Evolutionary conservation across 2,113 vertebrate species (phyloP), one percentile per base, ranked within the genome.

Genomic region (Callipepla squamata): DNA sequence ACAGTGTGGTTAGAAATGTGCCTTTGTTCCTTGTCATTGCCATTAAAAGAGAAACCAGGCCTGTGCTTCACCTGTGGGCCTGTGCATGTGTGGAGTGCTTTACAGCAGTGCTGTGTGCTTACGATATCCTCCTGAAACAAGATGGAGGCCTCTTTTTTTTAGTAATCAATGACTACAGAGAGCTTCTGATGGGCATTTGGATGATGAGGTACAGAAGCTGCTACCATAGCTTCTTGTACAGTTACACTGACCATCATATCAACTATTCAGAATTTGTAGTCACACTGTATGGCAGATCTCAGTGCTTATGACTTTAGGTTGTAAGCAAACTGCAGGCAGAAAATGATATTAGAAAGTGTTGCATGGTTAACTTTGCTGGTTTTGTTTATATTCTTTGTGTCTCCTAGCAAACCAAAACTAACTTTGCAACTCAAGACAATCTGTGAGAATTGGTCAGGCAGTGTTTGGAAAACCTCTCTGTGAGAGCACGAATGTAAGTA

Each of bases 21-120:
- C 32, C 82, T 76, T 61, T 55, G 22, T 53, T 58, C 6, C 34
- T 77, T 55, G 9, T 6, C 44, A 53, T 38, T 79, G 4, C 53
- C 7, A 36, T 8, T 83, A 48, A 76, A 80, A 40, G 45, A 28
- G 14, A 77, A 48, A 55, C 5, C 30, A 19, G 21, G 25, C 45
- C 7, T 62, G 8, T 25, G 69, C 78, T 69, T 36, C 3, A 1
- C 6, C 5, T 58, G 11, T 0, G 0, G 72, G 14, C 9, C 4
- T 32, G 38, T 42, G 25, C 40, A 44, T 23, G 30, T 3, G 2
- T 19, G 16, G 53, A 77, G 47, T 6, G 36, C 40, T 82, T 42
- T 69, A 40, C 32, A 36, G 30, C 6, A 47, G 17, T 13, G 6
- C 22, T 21, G 17, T 63, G 17, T 44, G 13, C 26, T 12, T 38